Evolutionary conservation across 2,888 invertebrate genomes (phyloP).

Genomic region (Netelia inedita): DNA sequence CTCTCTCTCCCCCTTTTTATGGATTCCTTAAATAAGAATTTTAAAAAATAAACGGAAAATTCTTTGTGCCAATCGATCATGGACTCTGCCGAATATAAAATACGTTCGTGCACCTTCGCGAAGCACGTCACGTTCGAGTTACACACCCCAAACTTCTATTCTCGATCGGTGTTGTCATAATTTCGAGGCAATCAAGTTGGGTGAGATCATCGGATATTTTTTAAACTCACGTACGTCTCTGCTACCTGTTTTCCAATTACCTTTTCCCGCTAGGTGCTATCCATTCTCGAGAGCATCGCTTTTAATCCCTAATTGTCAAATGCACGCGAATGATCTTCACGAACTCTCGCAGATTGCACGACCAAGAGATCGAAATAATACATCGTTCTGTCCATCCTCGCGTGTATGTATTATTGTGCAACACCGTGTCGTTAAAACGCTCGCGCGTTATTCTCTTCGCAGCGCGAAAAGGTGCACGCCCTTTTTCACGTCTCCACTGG

Average conservation of each 20-base stretch:
- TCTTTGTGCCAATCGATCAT: background rate
- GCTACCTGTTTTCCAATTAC: slow-evolving; percentile 22
- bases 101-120: background rate
- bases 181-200: slow-evolving; percentile 73
- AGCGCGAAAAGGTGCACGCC: slow-evolving; percentile 69
- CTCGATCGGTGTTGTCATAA: slow-evolving; percentile 74
- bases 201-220: slow-evolving; percentile 78
- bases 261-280: slow-evolving; percentile 6
- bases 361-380: background rate
- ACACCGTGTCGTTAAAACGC: slow-evolving; percentile 34
- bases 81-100: background rate
- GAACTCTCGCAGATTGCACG: slow-evolving; percentile 5
- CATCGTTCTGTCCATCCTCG: slow-evolving; percentile 7
- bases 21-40: background rate
- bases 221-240: background rate
- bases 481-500: slow-evolving; percentile 77
- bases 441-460: slow-evolving; percentile 31
- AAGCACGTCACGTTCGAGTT: background rate
- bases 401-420: slow-evolving; percentile 36
- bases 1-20: slow-evolving; percentile 1
- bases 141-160: slow-evolving; percentile 65
- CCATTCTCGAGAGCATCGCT: background rate
- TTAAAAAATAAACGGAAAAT: slow-evolving; percentile 18
- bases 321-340: slow-evolving; percentile 35
- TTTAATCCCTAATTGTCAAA: slow-evolving; percentile 15